Conservation (phyloP, 1,140 invertebrate species). For the Atta texana region DNA sequence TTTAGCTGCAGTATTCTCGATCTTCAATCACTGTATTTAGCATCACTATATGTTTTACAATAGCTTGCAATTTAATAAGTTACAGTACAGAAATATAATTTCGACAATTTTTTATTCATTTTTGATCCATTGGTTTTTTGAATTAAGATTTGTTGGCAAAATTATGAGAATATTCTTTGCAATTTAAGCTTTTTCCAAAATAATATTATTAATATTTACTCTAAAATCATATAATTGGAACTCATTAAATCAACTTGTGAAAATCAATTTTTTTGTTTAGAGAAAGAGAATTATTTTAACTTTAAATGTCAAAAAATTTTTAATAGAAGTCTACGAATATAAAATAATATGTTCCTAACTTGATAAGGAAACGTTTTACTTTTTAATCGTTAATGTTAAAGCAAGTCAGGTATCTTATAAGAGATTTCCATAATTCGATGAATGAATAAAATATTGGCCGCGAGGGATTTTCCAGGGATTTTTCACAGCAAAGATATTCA, state of each 20-base stretch:
- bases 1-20: constrained; percentile 6
- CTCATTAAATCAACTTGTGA: not conserved
- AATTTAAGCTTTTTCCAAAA: not conserved
- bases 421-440: constrained; percentile 50
- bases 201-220: constrained; percentile 1
- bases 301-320: not conserved
- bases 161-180: not conserved
- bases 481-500: constrained; percentile 35
- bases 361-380: not conserved
- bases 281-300: not conserved
- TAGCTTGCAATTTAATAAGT: not conserved
- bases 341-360: not conserved
- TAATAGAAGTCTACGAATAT: not conserved
- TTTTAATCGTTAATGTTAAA: constrained; percentile 36
- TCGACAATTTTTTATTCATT: not conserved
- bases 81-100: not conserved
- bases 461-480: constrained; percentile 26
- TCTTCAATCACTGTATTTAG: constrained; percentile 14
- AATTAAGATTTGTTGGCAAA: not conserved
- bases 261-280: not conserved
- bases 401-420: constrained; percentile 18
- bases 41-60: not conserved
- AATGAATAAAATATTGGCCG: constrained; percentile 47
- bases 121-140: too few species aligned
- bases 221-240: not conserved